phyloP scores from a whole-genome alignment of 64 coral and sea anemone species.

The Actinia tenebrosa region DNA sequence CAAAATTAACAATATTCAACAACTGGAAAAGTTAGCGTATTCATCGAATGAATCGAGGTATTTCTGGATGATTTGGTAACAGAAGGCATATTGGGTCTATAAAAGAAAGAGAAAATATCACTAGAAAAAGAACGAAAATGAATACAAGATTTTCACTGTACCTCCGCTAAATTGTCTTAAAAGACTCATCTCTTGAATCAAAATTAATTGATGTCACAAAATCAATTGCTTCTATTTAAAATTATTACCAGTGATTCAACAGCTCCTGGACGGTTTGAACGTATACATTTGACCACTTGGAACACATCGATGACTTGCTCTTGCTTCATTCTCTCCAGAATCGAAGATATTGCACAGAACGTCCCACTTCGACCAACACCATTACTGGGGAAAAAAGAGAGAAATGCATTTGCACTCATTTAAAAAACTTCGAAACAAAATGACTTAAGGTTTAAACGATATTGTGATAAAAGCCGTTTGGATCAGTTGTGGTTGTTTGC shows the following conservation, averaged over 20 bases:
- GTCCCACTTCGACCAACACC: constrained; percentile 12
- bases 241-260: constrained; percentile 13
- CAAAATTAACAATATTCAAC: background rate
- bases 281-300: constrained; percentile 9
- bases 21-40: constrained; percentile 35
- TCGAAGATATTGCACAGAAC: constrained; percentile 23
- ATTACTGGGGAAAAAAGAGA: background rate
- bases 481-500: too few relatives aligned
- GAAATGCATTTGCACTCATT: too few relatives aligned
- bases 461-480: background rate
- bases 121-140: too few relatives aligned
- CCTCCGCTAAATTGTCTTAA: too few relatives aligned
- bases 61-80: constrained; percentile 40
- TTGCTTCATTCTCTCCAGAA: constrained; percentile 14
- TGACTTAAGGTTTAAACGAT: background rate
- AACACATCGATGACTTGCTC: constrained; percentile 25
- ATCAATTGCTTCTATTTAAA: background rate
- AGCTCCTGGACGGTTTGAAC: constrained; percentile 1
- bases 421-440: background rate
- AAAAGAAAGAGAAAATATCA: background rate
- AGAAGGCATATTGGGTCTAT: constrained; percentile 42
- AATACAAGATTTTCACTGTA: too few relatives aligned
- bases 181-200: background rate
- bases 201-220: background rate
- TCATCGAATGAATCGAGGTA: constrained; percentile 47